phyloP scores from a whole-genome alignment of 2,797 vertebrate species.

The Acanthurus tractus region DNA sequence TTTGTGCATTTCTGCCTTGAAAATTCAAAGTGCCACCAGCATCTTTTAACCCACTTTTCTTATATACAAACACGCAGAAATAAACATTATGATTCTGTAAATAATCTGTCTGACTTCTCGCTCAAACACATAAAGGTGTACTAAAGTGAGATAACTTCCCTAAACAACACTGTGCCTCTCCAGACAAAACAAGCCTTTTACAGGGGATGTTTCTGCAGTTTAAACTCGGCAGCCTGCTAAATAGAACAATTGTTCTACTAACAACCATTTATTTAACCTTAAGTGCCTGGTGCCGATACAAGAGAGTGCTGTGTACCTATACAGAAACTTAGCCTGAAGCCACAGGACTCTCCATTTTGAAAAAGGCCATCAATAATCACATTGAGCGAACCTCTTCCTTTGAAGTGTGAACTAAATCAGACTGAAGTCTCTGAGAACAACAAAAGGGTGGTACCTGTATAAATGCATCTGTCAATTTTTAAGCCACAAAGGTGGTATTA shows the following conservation, averaged over 20 bases:
- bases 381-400: conserved; percentile 54
- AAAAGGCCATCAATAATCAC: conserved; percentile 62
- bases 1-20: conserved; percentile 49
- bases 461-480: conserved; percentile 70
- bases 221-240: conserved; percentile 45
- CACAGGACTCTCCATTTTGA: conserved; percentile 53
- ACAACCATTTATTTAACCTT: conserved; percentile 66
- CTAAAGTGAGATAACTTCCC: conserved; percentile 34
- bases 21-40: conserved; percentile 69
- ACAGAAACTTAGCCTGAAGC: conserved; percentile 57
- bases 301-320: conserved; percentile 37
- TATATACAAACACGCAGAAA: conserved; percentile 62
- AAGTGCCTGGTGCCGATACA: conserved; percentile 51
- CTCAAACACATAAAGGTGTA: conserved; percentile 35
- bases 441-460: conserved; percentile 57
- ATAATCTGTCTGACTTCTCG: conserved; percentile 44
- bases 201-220: conserved; percentile 30
- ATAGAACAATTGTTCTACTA: conserved; percentile 56
- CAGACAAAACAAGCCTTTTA: conserved; percentile 37
- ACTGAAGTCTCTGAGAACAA: conserved; percentile 58
- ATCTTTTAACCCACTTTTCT: conserved; percentile 73
- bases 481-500: conserved; percentile 52
- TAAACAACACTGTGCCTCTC: conserved; percentile 21
- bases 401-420: conserved; percentile 75
- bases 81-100: conserved; percentile 60